Evolutionary conservation across 2,888 invertebrate species (phyloP), one percentile per base, ranked within the genome.

Genomic region (Trimorus sp.): DNA sequence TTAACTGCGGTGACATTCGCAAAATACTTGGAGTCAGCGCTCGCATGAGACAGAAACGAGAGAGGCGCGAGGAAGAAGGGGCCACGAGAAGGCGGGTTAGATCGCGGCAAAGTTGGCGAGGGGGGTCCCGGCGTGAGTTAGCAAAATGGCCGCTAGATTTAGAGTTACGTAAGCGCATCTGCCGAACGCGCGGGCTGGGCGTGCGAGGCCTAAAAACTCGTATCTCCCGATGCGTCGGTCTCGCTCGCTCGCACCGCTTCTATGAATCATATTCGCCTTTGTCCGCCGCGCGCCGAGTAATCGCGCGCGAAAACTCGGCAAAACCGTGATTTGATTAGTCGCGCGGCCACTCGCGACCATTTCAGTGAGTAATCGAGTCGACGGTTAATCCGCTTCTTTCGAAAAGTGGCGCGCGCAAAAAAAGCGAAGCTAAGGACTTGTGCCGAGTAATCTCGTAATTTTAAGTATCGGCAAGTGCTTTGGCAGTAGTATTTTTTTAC

Each of bases 111-210:
- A 53, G 82, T 70, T 59, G 78, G 71, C 78, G 83, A 82, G 83
- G 84, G 83, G 83, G 78, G 82, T 62, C 83, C 84, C 82, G 82
- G 82, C 80, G 78, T 85, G 85, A 85, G 87, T 87, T 88, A 85
- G 87, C 89, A 90, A 90, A 90, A 90, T 90, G 90, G 90, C 90
- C 87, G 90, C 86, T 87, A 87, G 89, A 90, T 90, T 90, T 90
- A 89, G 89, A 87, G 85, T 90, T 90, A 89, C 85, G 89, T 88
- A 90, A 90, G 88, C 83, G 59, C 84, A 86, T 85, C 78, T 85
- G 84, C 85, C 88, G 86, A 89, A 88, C 86, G 85, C 83, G 78
- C 84, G 81, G 86, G 82, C 66, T 84, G 82, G 84, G 82, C 84
- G 49, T 70, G 71, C 70, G 80, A 71, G 80, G 80, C 80, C 80